Evolutionary conservation across 2,113 vertebrate genomes (phyloP).

Genomic region (Onychorhynchus coronatus): DNA sequence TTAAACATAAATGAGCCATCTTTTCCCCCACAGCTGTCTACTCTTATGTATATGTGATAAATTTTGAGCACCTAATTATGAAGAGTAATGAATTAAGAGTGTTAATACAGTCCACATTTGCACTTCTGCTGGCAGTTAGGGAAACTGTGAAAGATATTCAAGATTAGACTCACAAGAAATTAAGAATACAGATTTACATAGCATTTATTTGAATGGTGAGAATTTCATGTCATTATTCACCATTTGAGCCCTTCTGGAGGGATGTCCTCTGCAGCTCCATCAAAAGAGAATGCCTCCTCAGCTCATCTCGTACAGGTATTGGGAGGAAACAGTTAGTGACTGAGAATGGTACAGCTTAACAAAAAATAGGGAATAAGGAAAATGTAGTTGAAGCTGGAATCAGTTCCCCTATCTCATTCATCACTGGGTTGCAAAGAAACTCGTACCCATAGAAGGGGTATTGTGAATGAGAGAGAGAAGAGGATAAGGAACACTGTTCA

Average conservation of each 20-base stretch:
- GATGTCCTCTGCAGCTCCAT: not conserved
- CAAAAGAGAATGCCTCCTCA: not conserved
- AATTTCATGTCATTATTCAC: not conserved
- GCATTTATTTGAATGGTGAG: not conserved
- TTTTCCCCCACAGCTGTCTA: constrained; percentile 14
- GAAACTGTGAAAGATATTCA: not conserved
- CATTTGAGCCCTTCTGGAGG: not conserved
- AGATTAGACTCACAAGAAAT: not conserved
- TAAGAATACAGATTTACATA: not conserved
- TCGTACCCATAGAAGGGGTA: fast-evolving
- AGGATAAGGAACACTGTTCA: not conserved
- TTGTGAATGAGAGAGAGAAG: not conserved
- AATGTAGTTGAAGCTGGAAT: not conserved
- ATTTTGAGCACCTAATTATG: constrained; percentile 37
- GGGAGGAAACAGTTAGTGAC: not conserved
- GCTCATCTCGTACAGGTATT: not conserved
- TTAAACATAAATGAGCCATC: constrained; percentile 28
- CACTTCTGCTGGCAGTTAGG: not conserved
- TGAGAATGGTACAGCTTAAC: not conserved
- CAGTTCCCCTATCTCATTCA: not conserved
- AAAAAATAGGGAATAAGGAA: not conserved
- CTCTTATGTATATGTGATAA: not conserved
- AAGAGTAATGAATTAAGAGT: not conserved
- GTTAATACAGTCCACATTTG: not conserved
- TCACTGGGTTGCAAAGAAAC: not conserved